Percentiles rank a stretch among this genome's conserved stretches.
Conservation (phyloP, 2,113 vertebrate species). For the Clarias gariepinus region DNA sequence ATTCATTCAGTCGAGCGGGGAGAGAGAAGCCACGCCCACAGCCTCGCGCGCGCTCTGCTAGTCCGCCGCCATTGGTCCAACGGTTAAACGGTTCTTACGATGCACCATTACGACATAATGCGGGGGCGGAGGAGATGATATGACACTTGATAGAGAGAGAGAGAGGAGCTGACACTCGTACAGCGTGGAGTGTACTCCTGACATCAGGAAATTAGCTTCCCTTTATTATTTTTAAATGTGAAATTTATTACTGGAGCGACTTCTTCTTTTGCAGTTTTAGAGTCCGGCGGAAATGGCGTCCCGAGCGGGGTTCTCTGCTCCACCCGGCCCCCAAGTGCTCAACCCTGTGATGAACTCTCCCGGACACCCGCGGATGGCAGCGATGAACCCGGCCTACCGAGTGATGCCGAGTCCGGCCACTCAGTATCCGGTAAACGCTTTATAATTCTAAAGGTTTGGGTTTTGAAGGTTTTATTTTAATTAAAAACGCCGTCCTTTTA, state of each 20-base stretch:
- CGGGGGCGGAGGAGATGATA: slow-evolving; percentile 9
- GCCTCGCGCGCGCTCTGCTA: background rate
- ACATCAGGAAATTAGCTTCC: background rate
- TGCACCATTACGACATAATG: slow-evolving; percentile 36
- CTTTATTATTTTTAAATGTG: background rate
- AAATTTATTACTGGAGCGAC: background rate
- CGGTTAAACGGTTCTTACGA: slow-evolving; percentile 39
- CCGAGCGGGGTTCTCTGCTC: slow-evolving; percentile 31
- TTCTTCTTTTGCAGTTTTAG: background rate
- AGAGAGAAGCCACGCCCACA: background rate
- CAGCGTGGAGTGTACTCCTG: background rate
- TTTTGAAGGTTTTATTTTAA: background rate
- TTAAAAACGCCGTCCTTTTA: background rate
- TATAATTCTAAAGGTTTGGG: background rate
- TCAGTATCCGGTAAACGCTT: slow-evolving; percentile 69
- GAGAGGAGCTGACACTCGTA: slow-evolving; percentile 49
- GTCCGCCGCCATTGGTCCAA: slow-evolving; percentile 43
- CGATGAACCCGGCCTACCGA: slow-evolving; percentile 64
- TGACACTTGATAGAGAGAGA: slow-evolving; percentile 16
- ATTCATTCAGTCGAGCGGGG: background rate
- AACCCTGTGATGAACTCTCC: slow-evolving; percentile 63
- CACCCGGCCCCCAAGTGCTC: slow-evolving; percentile 63
- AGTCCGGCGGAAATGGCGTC: slow-evolving; percentile 24
- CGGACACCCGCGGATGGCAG: slow-evolving; percentile 29
- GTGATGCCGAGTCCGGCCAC: slow-evolving; percentile 60